Evolutionary conservation across 2,888 invertebrate genomes (phyloP), one percentile per base, ranked within the genome.

Genomic region (Mimas tiliae): DNA sequence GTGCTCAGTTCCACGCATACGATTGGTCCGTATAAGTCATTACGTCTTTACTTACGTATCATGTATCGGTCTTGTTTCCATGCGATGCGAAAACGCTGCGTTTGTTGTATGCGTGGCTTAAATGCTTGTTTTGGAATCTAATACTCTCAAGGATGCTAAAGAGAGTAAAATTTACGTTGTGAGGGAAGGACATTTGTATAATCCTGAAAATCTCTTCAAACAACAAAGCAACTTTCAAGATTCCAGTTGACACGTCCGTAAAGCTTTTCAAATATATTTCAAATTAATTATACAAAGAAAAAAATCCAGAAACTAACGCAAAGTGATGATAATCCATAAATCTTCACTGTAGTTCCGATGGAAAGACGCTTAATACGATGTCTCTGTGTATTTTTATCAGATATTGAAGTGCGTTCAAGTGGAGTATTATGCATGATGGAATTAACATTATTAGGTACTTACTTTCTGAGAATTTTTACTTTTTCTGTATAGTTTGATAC

Each of bases 1-100:
- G 88, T 91, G 91, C 81, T 81, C 48, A 27, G 52, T 70, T 70
- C 53, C 65, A 14, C 67, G 11, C n/a, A 14, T 68, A 67, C 72
- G 70, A 90, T 90, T 91, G 90, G 90, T 67, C 21, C 63, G 34
- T 63, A 19, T 19, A 9, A 47, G 19, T 53, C 14, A 3, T 7
- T 21, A 42, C 33, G 33, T 64, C 27, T 52, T 55, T 33, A 48
- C 47, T 45, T 51, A 64, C 14, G 38, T 51, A 16, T 47, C 21
- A 38, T 19, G 33, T 65, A 19, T 34, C 51, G 47, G 45, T 45
- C 27, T 34, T 19, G 38, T 27, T 65, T 65, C 34, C 47, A 65
- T 19, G 42, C 14, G 21, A 34, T 8, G 34, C 16, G 34, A 6
- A 19, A 34, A 47, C 21, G 52, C 33, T 45, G 34, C 34, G 9